A percentile compares a stretch with the other conserved stretches of the same genome.
phyloP scores from a whole-genome alignment of 1,140 invertebrate genomes.

The Physella acuta region DNA sequence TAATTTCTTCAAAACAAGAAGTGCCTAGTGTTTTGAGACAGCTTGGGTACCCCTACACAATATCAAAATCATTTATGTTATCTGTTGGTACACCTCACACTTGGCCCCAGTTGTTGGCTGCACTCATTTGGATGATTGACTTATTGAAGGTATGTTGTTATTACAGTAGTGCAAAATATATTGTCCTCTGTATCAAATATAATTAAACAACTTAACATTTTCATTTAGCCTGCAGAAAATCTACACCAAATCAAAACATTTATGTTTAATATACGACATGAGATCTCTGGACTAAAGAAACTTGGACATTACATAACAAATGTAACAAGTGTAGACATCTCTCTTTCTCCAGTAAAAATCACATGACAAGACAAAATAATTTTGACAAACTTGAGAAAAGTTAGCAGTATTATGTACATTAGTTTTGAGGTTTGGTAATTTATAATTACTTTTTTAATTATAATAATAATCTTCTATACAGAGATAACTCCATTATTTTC shows the following conservation, averaged over 20 bases:
- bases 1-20: slow-evolving; percentile 42
- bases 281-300: too few species aligned
- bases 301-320: too few species aligned
- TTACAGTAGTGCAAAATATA: too few species aligned
- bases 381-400: too few species aligned
- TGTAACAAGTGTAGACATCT: too few species aligned
- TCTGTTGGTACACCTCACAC: slow-evolving; percentile 52
- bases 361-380: too few species aligned
- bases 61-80: slow-evolving; percentile 49
- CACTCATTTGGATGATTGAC: slow-evolving; percentile 48
- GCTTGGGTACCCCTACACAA: slow-evolving; percentile 52
- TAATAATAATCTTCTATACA: too few species aligned
- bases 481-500: too few species aligned
- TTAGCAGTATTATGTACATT: too few species aligned
- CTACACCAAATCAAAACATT: neutral
- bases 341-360: too few species aligned
- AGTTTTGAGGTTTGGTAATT: too few species aligned
- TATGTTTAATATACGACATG: neutral
- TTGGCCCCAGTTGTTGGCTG: slow-evolving; percentile 52
- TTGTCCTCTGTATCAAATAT: neutral
- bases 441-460: too few species aligned
- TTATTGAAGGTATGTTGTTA: slow-evolving; percentile 48
- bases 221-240: neutral
- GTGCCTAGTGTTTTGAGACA: slow-evolving; percentile 47
- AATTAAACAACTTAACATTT: neutral